Conservation (phyloP, 92 coral and sea anemone species). For the Actinernus sp. region DNA sequence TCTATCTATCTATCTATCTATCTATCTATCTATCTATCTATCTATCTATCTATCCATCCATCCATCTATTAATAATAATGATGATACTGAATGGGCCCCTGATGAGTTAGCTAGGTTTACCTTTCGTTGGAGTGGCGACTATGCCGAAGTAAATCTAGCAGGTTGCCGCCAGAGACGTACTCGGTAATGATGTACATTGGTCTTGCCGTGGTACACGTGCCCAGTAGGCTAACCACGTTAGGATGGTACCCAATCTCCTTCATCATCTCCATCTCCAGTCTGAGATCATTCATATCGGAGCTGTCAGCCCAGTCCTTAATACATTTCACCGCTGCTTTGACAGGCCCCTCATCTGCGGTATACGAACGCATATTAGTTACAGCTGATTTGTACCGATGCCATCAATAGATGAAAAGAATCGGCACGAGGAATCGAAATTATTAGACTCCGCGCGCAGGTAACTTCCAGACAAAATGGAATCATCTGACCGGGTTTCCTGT, state of each 20-base stretch:
- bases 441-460: no score
- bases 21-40: no score
- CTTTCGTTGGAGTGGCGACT: slow-evolving; percentile 72
- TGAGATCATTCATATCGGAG: slow-evolving; percentile 73
- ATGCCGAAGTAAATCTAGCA: slow-evolving; percentile 71
- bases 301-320: slow-evolving; percentile 72
- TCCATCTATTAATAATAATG: no score
- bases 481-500: no score
- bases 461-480: no score
- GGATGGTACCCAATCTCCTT: slow-evolving; percentile 92
- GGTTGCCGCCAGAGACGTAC: slow-evolving; percentile 80
- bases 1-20: no score
- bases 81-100: no score
- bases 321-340: slow-evolving; percentile 79
- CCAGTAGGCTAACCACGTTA: slow-evolving; percentile 81
- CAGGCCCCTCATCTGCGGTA: slow-evolving; percentile 62
- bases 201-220: slow-evolving; percentile 82
- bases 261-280: slow-evolving; percentile 84
- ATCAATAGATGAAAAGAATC: no score
- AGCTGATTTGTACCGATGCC: no score
- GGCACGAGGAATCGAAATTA: no score
- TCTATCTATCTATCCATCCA: no score
- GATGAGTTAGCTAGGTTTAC: slow-evolving; percentile 3
- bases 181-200: slow-evolving; percentile 93
- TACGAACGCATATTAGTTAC: no score